Evolutionary conservation across 1,140 invertebrate species (phyloP).

Genomic region (Oryctes rhinoceros): DNA sequence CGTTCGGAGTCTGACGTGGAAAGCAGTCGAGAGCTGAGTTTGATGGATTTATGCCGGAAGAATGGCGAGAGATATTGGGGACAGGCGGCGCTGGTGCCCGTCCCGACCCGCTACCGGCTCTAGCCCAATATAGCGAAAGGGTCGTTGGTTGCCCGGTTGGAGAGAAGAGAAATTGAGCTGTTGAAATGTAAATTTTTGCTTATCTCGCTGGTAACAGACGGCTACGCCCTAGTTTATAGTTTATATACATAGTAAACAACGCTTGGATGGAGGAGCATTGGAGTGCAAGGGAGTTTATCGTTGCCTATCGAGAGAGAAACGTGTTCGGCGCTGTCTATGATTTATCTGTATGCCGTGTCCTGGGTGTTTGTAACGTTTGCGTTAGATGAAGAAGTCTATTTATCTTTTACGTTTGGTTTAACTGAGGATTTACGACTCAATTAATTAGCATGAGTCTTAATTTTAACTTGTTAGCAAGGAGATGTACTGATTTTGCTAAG

Average conservation of each 20-base stretch:
- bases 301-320: background rate
- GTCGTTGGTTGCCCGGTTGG: background rate
- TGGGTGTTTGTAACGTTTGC: background rate
- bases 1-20: conserved; percentile 23
- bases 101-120: background rate
- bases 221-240: background rate
- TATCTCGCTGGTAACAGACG: conserved; percentile 13
- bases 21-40: conserved; percentile 12
- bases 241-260: background rate
- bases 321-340: background rate
- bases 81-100: background rate
- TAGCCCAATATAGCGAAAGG: background rate
- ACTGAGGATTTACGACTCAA: background rate
- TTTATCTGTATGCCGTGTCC: background rate
- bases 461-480: too few relatives aligned
- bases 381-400: background rate
- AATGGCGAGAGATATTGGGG: conserved; percentile 5
- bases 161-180: conserved; percentile 31
- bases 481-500: too few relatives aligned
- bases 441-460: background rate
- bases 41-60: conserved; percentile 31
- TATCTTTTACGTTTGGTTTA: background rate
- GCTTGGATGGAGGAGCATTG: background rate
- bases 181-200: conserved; percentile 36
- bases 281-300: background rate